Evolutionary conservation across 2,888 invertebrate species (phyloP), one percentile per base, ranked within the genome.

Genomic region (Gymnocheta viridis): DNA sequence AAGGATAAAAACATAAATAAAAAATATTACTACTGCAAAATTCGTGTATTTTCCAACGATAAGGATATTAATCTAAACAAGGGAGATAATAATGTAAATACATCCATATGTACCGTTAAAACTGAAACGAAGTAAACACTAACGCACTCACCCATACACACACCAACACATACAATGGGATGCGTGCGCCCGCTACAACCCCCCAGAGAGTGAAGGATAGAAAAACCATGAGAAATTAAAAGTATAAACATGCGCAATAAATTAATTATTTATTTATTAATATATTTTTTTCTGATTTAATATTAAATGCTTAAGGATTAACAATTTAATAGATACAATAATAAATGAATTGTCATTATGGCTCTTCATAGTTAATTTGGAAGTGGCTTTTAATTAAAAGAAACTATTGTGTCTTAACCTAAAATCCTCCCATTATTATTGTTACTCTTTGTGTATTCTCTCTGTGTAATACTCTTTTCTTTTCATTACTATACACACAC

Each of bases 41-140:
- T 60, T 60, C 51, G 60, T 51, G 69, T 19, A 27, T 27, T 72
- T 64, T 22, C 27, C 32, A 29, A 32, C 69, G 58, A 58, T 70
- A 74, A 66, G 70, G 27, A 66, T 58, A 7, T 64, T 80, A 64
- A 29, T 49, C 17, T 35, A 79, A 62, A 78, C 41, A 49, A 66
- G 32, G 62, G 54, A 29, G 19, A 56, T 47, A 10, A 29, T 73
- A 24, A 4, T n/a, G n/a, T n/a, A n/a, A n/a, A n/a, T n/a, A n/a
- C n/a, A n/a, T n/a, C n/a, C 2, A 44, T 82, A 82, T 80, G 74
- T 76, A 83, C 79, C 76, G 80, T 80, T 72, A 80, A 83, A 80
- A 67, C 76, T 44, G 17, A 72, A 72, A 51, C 58, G 64, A 58
- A 72, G 44, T 41, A 58, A 74, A 67, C 29, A 60, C 47, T 51